Conservation (phyloP, 2,797 vertebrate genomes). For the Sebastolobus alascanus region DNA sequence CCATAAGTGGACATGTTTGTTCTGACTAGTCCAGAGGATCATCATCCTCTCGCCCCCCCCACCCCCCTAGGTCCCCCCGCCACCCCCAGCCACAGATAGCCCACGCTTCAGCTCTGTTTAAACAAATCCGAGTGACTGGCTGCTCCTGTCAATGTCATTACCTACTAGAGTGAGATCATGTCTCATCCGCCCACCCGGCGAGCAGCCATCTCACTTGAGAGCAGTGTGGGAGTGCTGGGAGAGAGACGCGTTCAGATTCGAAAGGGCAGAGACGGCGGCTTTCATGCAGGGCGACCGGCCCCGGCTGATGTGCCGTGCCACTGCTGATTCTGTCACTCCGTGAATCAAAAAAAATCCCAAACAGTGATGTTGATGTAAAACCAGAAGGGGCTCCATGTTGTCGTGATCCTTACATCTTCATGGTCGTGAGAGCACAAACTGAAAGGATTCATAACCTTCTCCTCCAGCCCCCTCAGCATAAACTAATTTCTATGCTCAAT, state of each 20-base stretch:
- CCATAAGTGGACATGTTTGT: constrained; percentile 69
- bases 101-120: constrained; percentile 55
- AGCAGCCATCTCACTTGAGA: constrained; percentile 59
- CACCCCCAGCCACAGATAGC: constrained; percentile 51
- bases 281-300: constrained; percentile 24
- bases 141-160: constrained; percentile 72
- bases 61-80: background rate
- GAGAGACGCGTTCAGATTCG: constrained; percentile 46
- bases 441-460: constrained; percentile 48
- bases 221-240: constrained; percentile 43
- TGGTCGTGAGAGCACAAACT: background rate
- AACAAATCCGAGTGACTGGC: constrained; percentile 68
- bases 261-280: constrained; percentile 49
- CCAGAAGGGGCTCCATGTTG: constrained; percentile 19
- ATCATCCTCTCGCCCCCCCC: constrained; percentile 31
- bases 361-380: constrained; percentile 39
- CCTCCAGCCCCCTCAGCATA: constrained; percentile 26
- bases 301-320: constrained; percentile 32
- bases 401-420: constrained; percentile 18
- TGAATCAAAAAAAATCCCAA: constrained; percentile 31
- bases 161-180: constrained; percentile 65
- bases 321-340: constrained; percentile 48
- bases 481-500: constrained; percentile 77
- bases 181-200: constrained; percentile 49
- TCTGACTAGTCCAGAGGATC: constrained; percentile 72